These are phyloP conservation scores for Julus scanicus DNA, from an alignment of 2,888 invertebrate genomes.

Conservation along the genomic window DNA sequence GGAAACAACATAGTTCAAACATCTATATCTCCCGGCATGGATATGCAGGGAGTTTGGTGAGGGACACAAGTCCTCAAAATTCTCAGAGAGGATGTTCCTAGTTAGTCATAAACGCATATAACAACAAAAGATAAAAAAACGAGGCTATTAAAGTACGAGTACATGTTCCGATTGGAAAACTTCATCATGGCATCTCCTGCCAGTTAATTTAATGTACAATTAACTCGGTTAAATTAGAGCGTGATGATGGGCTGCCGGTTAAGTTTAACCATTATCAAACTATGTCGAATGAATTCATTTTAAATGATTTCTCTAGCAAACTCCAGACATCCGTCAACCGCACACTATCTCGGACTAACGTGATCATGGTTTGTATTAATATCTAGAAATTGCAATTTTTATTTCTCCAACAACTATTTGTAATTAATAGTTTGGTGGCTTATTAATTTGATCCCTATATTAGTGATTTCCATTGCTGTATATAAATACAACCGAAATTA, in stretches of 20 bases:
- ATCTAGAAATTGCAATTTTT: neutral
- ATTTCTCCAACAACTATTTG: neutral
- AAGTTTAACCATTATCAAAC: neutral
- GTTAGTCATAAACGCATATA: slow-evolving; percentile 37
- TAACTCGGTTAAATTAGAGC: neutral
- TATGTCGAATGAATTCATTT: neutral
- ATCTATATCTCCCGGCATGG: neutral
- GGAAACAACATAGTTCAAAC: slow-evolving; percentile 34
- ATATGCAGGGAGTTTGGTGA: neutral
- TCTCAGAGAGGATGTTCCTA: slow-evolving; percentile 47
- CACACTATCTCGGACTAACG: neutral
- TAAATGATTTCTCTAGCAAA: slow-evolving; percentile 14
- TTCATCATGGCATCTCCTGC: neutral
- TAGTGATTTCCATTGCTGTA: neutral
- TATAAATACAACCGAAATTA: neutral
- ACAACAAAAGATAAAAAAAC: slow-evolving; percentile 22
- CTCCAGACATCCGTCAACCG: slow-evolving; percentile 5
- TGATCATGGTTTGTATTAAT: neutral
- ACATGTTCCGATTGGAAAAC: slow-evolving; percentile 35
- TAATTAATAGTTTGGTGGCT: neutral
- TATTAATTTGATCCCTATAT: too few species aligned
- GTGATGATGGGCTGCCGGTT: slow-evolving; percentile 33
- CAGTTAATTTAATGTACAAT: slow-evolving; percentile 1
- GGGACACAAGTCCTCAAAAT: slow-evolving; percentile 48
- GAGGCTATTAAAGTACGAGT: slow-evolving; percentile 26